phyloP scores from a whole-genome alignment of 2,888 invertebrate genomes.

The Xestoiulus laeticollis region DNA sequence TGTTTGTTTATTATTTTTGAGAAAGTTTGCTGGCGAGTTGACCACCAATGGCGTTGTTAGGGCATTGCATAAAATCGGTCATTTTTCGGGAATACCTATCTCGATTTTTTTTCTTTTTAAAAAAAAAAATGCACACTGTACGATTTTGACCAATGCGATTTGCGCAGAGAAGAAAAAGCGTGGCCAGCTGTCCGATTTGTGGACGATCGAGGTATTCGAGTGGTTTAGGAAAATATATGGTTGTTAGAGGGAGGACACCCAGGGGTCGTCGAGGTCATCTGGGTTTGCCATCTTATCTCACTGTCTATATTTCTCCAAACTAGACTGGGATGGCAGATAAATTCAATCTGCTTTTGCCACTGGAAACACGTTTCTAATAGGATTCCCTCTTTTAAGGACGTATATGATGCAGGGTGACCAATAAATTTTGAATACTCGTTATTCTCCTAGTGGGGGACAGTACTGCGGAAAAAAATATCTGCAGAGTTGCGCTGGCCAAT shows the following conservation, averaged over 20 bases:
- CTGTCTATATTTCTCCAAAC: constrained; percentile 23
- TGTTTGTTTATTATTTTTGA: not conserved
- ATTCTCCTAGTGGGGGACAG: too few relatives aligned
- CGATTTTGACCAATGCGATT: not conserved
- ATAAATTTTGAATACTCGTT: not conserved
- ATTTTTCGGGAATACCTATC: not conserved
- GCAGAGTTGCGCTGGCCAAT: too few relatives aligned
- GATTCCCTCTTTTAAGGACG: not conserved
- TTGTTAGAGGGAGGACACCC: not conserved
- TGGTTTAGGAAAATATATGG: not conserved
- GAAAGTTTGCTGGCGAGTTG: not conserved
- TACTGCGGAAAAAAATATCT: too few relatives aligned
- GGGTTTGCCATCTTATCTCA: not conserved
- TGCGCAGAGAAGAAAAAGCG: not conserved
- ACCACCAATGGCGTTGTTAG: not conserved
- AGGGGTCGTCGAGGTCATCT: not conserved
- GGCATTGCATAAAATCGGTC: not conserved
- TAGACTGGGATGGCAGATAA: not conserved
- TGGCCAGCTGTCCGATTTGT: not conserved
- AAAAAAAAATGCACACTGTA: too few relatives aligned
- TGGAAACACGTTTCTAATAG: not conserved
- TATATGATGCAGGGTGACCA: not conserved
- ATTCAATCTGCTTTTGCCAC: constrained; percentile 17
- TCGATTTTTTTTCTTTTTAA: not conserved
- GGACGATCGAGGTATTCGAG: not conserved